phyloP scores from a whole-genome alignment of 2,113 vertebrate genomes.

The Lepus americanus region DNA sequence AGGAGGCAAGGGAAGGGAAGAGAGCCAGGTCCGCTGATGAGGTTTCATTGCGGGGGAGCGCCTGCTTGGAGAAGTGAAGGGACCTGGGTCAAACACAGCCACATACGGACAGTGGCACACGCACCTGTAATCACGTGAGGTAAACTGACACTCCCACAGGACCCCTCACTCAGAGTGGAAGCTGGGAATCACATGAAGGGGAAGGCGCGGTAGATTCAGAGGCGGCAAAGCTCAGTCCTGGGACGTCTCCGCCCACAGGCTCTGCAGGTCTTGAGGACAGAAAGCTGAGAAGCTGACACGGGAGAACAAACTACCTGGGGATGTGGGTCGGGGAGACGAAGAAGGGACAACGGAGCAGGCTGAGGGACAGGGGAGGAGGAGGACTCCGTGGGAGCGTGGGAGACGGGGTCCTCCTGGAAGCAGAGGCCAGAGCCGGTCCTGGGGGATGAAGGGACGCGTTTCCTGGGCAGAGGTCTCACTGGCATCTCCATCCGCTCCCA shows the following conservation, averaged over 20 bases:
- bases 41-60: conserved; percentile 61
- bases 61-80: conserved; percentile 24
- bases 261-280: not conserved
- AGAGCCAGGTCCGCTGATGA: not conserved
- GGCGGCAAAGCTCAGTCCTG: not conserved
- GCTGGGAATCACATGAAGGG: not conserved
- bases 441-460: accelerated
- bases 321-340: not conserved
- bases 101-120: not conserved
- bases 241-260: not conserved
- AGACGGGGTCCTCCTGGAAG: too few relatives aligned
- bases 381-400: accelerated
- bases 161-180: not conserved
- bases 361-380: not conserved
- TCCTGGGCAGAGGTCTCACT: not conserved
- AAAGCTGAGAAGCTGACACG: not conserved
- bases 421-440: too few relatives aligned
- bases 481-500: not conserved
- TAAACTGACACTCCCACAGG: not conserved
- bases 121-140: not conserved
- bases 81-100: not conserved
- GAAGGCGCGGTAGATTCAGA: not conserved
- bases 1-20: not conserved
- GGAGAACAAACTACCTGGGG: too few relatives aligned
- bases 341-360: not conserved